These are phyloP conservation scores for Symphodus melops DNA, from an alignment of 2,113 vertebrate genomes.

Conservation along the genomic window DNA sequence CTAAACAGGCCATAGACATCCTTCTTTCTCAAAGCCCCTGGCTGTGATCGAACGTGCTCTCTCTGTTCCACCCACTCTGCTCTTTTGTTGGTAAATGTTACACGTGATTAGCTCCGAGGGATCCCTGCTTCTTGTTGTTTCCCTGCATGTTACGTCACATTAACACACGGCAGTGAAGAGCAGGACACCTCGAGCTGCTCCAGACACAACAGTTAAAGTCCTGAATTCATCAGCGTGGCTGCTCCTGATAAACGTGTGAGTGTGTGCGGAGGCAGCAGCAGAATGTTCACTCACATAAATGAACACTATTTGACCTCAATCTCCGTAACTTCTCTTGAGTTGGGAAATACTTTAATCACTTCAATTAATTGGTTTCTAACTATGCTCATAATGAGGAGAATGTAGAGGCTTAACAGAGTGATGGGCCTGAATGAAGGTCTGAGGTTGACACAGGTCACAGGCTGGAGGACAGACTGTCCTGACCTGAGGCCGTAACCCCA, in stretches of 20 bases:
- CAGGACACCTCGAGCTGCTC: constrained; percentile 41
- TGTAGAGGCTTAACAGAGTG: constrained; percentile 55
- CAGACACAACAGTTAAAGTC: constrained; percentile 64
- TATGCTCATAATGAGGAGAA: constrained; percentile 71
- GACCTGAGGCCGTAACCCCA: background rate
- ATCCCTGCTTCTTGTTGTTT: constrained; percentile 5
- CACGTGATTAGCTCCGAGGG: constrained; percentile 20
- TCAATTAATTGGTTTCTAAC: constrained; percentile 78
- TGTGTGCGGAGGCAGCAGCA: constrained; percentile 47
- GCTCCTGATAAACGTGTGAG: constrained; percentile 74
- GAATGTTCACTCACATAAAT: constrained; percentile 73
- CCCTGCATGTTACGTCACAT: constrained; percentile 28
- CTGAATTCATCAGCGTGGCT: constrained; percentile 72
- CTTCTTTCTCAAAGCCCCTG: background rate
- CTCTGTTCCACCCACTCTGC: background rate
- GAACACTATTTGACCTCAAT: constrained; percentile 81
- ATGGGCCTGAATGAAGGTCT: constrained; percentile 52
- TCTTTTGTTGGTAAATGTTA: constrained; percentile 22
- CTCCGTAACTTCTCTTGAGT: constrained; percentile 75
- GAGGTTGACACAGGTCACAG: constrained; percentile 24
- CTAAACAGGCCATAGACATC: background rate
- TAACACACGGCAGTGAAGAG: constrained; percentile 27
- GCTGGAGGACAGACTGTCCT: background rate
- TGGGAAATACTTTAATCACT: constrained; percentile 78
- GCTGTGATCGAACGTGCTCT: background rate